phyloP scores from a whole-genome alignment of 2,113 vertebrate species.

The Sebastes schlegelii region DNA sequence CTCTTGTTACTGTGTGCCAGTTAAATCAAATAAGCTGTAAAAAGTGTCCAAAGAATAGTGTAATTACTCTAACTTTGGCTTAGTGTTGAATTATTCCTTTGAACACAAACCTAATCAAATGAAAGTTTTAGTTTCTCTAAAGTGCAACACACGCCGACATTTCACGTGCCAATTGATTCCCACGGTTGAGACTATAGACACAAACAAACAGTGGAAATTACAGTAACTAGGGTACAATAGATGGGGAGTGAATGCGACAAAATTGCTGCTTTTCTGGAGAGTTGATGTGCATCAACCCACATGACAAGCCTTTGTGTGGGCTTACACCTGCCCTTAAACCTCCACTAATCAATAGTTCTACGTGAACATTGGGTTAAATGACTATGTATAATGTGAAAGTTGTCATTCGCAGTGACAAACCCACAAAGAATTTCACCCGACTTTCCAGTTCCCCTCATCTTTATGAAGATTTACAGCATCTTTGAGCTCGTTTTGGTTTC shows the following conservation, averaged over 20 bases:
- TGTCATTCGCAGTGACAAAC: not conserved
- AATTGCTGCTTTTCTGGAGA: conserved; percentile 3
- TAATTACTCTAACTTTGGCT: conserved; percentile 24
- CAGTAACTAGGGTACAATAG: not conserved
- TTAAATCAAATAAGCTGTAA: conserved; percentile 43
- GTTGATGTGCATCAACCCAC: not conserved
- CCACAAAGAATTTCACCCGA: not conserved
- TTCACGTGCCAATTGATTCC: not conserved
- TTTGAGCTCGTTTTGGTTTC: not conserved
- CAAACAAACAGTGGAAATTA: not conserved
- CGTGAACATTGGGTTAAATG: not conserved
- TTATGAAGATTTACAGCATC: not conserved
- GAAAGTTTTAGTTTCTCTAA: not conserved
- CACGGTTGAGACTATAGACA: not conserved
- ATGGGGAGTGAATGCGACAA: not conserved
- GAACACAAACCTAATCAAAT: conserved; percentile 7
- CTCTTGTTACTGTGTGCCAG: conserved; percentile 7
- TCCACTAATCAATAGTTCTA: not conserved
- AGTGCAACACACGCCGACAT: not conserved
- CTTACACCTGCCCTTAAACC: not conserved
- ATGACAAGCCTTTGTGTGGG: not conserved
- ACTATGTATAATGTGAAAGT: not conserved
- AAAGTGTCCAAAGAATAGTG: conserved; percentile 30
- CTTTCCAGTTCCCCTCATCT: not conserved
- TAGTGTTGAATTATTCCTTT: conserved; percentile 16